phyloP scores from a whole-genome alignment of 1,140 invertebrate species.

The Penaeus chinensis region DNA sequence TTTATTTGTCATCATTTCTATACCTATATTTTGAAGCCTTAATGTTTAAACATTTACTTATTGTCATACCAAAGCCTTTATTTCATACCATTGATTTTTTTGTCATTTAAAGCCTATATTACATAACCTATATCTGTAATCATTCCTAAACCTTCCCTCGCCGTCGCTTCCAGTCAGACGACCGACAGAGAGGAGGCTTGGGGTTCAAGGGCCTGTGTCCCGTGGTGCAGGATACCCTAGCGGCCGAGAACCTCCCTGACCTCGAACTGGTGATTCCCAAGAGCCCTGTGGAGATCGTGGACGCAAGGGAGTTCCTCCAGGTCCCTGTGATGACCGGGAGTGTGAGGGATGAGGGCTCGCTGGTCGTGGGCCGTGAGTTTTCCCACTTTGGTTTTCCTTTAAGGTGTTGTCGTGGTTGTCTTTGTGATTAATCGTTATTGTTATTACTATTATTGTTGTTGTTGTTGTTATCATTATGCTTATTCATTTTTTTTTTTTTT shows the following conservation, averaged over 20 bases:
- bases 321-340: conserved; percentile 52
- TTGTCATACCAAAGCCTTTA: no score
- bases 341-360: conserved; percentile 57
- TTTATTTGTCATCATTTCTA: no score
- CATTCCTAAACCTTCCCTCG: no score
- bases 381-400: not conserved
- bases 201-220: conserved; percentile 52
- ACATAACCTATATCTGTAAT: no score
- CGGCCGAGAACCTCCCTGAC: not conserved
- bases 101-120: no score
- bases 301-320: conserved; percentile 20
- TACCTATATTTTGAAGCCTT: no score
- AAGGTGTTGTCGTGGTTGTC: not conserved
- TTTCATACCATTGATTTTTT: no score
- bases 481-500: no score
- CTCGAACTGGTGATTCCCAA: conserved; percentile 49
- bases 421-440: no score
- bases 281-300: conserved; percentile 24
- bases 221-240: conserved; percentile 27
- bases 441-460: no score
- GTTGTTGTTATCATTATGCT: no score
- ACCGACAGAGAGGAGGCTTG: conserved; percentile 30
- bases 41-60: no score
- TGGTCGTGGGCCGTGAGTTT: conserved; percentile 50
- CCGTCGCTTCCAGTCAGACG: conserved; percentile 6